A percentile compares a stretch with the other conserved stretches of the same genome.
Conservation (phyloP, 2,113 vertebrate species). For the Elephas maximus region DNA sequence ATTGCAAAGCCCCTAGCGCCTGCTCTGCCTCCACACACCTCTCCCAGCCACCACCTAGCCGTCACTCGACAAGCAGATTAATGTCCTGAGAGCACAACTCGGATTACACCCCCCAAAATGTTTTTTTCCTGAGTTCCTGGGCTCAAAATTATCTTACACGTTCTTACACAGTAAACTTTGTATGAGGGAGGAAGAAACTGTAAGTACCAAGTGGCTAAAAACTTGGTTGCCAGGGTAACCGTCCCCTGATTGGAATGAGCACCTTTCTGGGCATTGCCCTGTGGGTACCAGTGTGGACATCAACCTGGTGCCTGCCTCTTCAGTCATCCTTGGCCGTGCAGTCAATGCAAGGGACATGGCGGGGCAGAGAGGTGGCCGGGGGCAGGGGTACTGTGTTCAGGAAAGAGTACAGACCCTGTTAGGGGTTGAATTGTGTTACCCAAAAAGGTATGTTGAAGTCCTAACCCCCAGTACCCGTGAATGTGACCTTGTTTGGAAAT, state of each 20-base stretch:
- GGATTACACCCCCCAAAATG: background rate
- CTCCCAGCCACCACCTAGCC: background rate
- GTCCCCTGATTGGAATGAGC: background rate
- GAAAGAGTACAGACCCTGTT: background rate
- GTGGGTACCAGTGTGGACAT: background rate
- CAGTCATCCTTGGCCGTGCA: background rate
- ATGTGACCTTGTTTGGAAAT: too few species aligned
- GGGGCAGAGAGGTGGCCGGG: too few species aligned
- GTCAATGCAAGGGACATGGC: background rate
- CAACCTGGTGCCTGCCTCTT: background rate
- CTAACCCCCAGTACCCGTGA: too few species aligned
- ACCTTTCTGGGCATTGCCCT: background rate
- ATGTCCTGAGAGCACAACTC: background rate
- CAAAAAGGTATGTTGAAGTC: too few species aligned
- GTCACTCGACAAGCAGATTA: background rate
- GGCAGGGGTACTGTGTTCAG: background rate
- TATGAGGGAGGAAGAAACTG: background rate
- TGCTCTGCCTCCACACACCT: background rate
- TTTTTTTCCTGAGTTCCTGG: background rate
- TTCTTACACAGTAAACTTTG: background rate
- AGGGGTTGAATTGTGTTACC: too few species aligned
- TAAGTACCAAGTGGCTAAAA: background rate
- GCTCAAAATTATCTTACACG: background rate
- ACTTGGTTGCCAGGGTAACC: background rate
- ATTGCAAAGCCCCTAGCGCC: background rate